These are phyloP conservation scores for Manis pentadactyla DNA, from an alignment of 2,797 vertebrate species.

Conservation along the genomic window DNA sequence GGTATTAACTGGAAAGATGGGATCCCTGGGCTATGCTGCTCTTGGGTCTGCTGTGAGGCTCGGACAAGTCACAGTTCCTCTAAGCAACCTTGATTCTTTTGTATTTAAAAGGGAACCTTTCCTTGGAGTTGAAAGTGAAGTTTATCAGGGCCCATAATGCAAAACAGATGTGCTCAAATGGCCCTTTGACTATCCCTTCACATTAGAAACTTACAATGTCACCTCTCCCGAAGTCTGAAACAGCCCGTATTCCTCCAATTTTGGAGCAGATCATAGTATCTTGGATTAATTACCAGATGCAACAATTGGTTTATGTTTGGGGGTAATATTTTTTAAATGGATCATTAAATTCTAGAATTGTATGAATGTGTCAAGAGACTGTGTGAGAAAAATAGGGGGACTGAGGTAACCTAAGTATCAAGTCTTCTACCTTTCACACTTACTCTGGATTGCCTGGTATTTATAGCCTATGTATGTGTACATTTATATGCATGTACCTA, in stretches of 20 bases:
- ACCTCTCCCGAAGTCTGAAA: background rate
- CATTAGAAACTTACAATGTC: background rate
- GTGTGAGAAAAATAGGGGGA: background rate
- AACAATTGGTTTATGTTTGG: background rate
- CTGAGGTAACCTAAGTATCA: background rate
- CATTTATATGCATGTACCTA: too few species aligned
- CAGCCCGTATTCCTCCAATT: background rate
- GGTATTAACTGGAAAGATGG: background rate
- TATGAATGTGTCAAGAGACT: background rate
- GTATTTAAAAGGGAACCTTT: background rate
- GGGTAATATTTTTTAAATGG: background rate
- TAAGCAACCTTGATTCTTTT: background rate
- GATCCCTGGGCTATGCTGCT: background rate
- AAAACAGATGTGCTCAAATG: background rate
- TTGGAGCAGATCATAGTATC: background rate
- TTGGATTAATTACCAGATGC: background rate
- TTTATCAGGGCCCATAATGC: background rate
- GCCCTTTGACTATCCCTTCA: background rate
- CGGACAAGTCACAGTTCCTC: background rate
- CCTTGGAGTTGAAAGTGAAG: background rate
- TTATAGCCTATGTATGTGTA: background rate
- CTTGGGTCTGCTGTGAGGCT: background rate
- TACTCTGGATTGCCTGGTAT: background rate
- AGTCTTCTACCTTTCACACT: background rate
- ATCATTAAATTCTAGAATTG: background rate